Conservation (phyloP, 1,140 invertebrate genomes). For the Drosophila suzukii region DNA sequence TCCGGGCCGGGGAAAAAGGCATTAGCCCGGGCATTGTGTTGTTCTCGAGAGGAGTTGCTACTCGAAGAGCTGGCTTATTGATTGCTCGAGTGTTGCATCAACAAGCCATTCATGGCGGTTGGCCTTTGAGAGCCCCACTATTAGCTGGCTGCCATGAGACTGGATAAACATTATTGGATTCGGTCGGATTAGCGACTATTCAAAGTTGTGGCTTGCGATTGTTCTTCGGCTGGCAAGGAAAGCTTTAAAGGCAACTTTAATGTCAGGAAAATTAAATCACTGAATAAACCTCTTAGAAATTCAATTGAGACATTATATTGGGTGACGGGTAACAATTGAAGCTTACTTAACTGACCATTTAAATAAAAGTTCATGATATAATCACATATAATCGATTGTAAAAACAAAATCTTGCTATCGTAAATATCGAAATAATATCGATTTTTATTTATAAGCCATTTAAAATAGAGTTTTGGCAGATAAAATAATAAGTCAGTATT, state of each 20-base stretch:
- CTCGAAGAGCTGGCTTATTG: constrained; percentile 70
- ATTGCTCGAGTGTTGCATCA: constrained; percentile 68
- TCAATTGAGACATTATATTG: too few species aligned
- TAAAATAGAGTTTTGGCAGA: too few species aligned
- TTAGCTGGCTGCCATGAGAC: constrained; percentile 31
- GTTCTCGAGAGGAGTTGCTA: constrained; percentile 46
- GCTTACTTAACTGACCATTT: too few species aligned
- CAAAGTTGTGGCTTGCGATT: neutral
- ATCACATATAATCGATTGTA: too few species aligned
- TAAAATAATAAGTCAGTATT: too few species aligned
- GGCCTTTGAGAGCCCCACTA: constrained; percentile 24
- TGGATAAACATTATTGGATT: constrained; percentile 34
- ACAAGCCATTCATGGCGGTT: constrained; percentile 51
- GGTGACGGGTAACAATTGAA: too few species aligned
- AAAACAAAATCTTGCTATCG: too few species aligned
- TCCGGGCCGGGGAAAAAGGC: constrained; percentile 37
- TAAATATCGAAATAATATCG: too few species aligned
- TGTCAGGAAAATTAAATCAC: neutral
- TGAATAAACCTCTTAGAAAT: too few species aligned
- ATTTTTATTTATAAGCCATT: too few species aligned
- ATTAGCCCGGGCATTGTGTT: constrained; percentile 69
- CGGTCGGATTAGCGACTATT: constrained; percentile 6
- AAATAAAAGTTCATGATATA: too few species aligned
- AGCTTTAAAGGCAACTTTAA: neutral
- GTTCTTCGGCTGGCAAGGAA: neutral